A percentile compares a stretch with the other conserved stretches of the same genome.
Conservation (phyloP, 2,113 vertebrate species). For the Gavia stellata region DNA sequence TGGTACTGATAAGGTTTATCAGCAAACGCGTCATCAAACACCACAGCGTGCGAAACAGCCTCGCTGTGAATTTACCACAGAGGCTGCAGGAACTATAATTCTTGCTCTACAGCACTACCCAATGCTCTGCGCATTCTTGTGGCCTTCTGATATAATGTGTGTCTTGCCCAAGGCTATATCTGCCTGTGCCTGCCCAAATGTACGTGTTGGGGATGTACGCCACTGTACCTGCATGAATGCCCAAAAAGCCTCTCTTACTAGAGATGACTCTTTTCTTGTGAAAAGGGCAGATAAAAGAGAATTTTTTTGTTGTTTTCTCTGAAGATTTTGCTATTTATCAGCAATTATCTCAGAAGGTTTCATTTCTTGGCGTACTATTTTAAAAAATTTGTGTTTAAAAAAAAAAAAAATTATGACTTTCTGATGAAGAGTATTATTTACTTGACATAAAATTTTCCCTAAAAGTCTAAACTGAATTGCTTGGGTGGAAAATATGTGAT, state of each 20-base stretch:
- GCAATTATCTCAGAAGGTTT: background rate
- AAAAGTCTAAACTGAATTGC: background rate
- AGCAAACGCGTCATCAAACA: background rate
- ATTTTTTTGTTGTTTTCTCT: background rate
- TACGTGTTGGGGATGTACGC: background rate
- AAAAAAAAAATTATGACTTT: background rate
- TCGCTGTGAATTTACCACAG: background rate
- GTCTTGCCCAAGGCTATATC: background rate
- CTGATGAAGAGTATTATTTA: background rate
- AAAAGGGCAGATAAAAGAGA: background rate
- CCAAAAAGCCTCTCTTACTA: background rate
- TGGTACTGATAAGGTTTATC: background rate
- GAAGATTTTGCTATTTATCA: background rate
- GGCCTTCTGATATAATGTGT: background rate
- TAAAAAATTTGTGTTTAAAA: background rate
- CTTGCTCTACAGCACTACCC: background rate
- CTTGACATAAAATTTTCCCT: background rate
- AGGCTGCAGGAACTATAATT: background rate
- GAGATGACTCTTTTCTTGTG: background rate
- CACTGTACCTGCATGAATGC: background rate
- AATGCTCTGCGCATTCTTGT: background rate
- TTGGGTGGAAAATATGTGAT: background rate
- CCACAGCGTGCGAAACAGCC: background rate
- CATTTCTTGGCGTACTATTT: background rate
- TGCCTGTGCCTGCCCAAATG: background rate